Base-by-base conservation (phyloP, 2,888 invertebrate genomes). In the Acanthosepion lycidas region DNA sequence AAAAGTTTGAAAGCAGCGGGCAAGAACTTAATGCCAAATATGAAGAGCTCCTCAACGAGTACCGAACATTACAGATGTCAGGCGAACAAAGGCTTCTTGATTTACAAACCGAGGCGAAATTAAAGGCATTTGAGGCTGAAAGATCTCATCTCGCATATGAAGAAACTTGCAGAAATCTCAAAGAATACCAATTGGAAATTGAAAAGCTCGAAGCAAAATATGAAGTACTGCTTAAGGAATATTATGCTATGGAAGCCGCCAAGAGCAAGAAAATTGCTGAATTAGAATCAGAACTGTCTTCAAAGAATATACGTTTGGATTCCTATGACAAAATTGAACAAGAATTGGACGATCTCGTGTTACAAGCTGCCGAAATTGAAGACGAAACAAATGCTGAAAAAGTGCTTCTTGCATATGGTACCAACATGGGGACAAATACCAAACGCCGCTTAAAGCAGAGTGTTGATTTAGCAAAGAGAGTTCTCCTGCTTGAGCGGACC, bases 351-450 rank as follows among this genome's bases (percentile, higher is more conserved):
- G 96, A 97, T 94, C 97, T 97, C 42, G 97, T 97, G 33, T 96
- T 97, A 96, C 97, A 97, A 95, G 97, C 97, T 49, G 97, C 97
- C 33, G 97, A 97, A 95, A 15, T 53, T 95, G 97, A 97, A 15
- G 96, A 97, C 96, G 97, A 97, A 91, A 95, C 96, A 49, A 97
- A 97, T 92, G 97, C 97, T 64, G 97, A 97, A 94, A 96, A 96
- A 59, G 97, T 97, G 28, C 95, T 97, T 53, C 97, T 97, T 95
- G 97, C 97, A 9, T 97, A 97, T 95, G 97, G 97, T 92, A 97
- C 97, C n/a, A 97, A 97, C 95, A 96, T 97, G 42, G 97, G 97
- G 2, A 97, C 97, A 92, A 97, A 97, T 55, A 95, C 97, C 6
- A 97, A 97, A 95, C 94, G 97, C 95, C 95, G 97, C 93, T 96